phyloP scores from a whole-genome alignment of 2,888 invertebrate genomes.

The Yponomeuta sedellus region DNA sequence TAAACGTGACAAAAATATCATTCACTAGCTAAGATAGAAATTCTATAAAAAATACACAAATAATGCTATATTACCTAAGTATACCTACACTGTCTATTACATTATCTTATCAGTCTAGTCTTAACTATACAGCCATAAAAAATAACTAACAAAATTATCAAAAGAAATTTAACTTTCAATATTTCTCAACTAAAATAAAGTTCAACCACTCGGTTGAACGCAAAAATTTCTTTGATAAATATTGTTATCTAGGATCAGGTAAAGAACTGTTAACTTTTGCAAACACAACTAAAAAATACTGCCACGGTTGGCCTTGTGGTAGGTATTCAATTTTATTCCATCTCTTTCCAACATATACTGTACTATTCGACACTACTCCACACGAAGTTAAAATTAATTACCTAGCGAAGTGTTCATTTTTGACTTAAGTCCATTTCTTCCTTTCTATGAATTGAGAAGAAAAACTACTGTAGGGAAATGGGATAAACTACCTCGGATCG shows the following conservation, averaged over 20 bases:
- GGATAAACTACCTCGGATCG: slow-evolving; percentile 63
- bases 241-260: background rate
- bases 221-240: background rate
- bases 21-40: too few species aligned
- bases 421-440: background rate
- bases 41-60: too few species aligned
- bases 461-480: slow-evolving; percentile 30
- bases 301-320: slow-evolving; percentile 58
- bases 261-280: slow-evolving; percentile 30
- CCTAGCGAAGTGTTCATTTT: too few species aligned
- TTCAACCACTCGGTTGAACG: background rate
- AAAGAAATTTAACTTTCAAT: too few species aligned
- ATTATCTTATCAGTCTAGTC: too few species aligned
- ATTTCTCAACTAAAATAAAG: too few species aligned
- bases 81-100: too few species aligned
- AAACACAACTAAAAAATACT: slow-evolving; percentile 40
- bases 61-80: too few species aligned
- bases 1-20: too few species aligned
- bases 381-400: background rate
- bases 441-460: background rate
- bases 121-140: too few species aligned
- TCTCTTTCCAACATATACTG: slow-evolving; percentile 36
- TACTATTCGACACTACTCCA: slow-evolving; percentile 19
- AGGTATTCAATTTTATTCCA: slow-evolving; percentile 24
- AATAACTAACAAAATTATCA: too few species aligned